These are phyloP conservation scores for Microctonus brassicae DNA, from an alignment of 2,888 invertebrate genomes.

Conservation along the genomic window DNA sequence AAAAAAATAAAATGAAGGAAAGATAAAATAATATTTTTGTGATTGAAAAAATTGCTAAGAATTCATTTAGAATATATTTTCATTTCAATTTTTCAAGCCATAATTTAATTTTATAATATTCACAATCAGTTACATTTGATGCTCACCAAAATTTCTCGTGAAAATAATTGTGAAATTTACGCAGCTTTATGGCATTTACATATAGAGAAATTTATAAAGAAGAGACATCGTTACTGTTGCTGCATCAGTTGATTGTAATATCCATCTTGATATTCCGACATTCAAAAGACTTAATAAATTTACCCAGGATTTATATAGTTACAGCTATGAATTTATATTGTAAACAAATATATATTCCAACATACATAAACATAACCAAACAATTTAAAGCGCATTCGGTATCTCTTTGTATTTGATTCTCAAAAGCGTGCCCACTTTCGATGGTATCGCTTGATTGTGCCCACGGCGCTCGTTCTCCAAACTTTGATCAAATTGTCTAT, in stretches of 20 bases:
- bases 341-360: not conserved
- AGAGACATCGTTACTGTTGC: too few species aligned
- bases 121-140: slow-evolving; percentile 30
- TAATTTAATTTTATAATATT: not conserved
- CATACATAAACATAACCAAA: not conserved
- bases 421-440: slow-evolving; percentile 1
- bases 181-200: slow-evolving; percentile 2
- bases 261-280: slow-evolving; percentile 27
- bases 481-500: slow-evolving; percentile 51
- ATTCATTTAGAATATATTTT: too few species aligned
- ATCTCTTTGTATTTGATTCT: not conserved
- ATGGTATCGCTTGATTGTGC: slow-evolving; percentile 32
- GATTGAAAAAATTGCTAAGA: not conserved
- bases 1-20: not conserved
- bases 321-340: slow-evolving; percentile 3
- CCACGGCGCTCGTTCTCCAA: slow-evolving; percentile 45
- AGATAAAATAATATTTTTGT: not conserved
- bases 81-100: too few species aligned
- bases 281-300: slow-evolving; percentile 37
- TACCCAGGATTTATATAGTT: too few species aligned
- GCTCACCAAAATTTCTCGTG: slow-evolving; percentile 31
- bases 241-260: not conserved
- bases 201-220: too few species aligned
- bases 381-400: not conserved
- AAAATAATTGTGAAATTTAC: slow-evolving; percentile 48